Evolutionary conservation across 2,888 invertebrate genomes (phyloP).

Genomic region (Dynastes tityus): DNA sequence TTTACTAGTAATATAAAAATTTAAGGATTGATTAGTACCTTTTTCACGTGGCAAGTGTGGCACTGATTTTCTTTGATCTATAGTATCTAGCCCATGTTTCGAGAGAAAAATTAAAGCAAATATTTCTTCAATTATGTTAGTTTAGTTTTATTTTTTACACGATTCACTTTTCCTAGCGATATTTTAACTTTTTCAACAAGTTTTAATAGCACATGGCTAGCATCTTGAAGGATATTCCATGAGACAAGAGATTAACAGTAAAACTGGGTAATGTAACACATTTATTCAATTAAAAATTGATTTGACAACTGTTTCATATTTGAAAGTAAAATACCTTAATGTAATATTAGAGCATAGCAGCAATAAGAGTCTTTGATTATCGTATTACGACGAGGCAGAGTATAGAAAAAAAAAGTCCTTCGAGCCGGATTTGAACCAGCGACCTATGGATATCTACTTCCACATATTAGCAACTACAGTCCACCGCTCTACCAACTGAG

Average conservation of each 20-base stretch:
- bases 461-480: conserved; percentile 61
- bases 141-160: too few species aligned
- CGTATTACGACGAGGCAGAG: neutral
- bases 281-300: neutral
- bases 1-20: too few species aligned
- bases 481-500: conserved; percentile 69
- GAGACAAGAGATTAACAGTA: neutral
- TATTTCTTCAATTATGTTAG: too few species aligned
- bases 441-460: conserved; percentile 75
- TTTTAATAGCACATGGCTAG: too few species aligned
- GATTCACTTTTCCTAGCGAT: too few species aligned
- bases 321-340: neutral
- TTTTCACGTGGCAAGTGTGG: too few species aligned
- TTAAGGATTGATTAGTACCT: too few species aligned
- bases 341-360: neutral
- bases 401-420: conserved; percentile 69
- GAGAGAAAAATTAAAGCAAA: too few species aligned
- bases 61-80: too few species aligned
- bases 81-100: too few species aligned
- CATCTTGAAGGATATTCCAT: too few species aligned
- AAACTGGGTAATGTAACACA: neutral
- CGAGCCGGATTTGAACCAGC: conserved; percentile 81
- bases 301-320: neutral
- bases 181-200: too few species aligned
- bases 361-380: neutral